Base-by-base conservation (phyloP, 2,113 vertebrate genomes). In the Channa maculata region DNA sequence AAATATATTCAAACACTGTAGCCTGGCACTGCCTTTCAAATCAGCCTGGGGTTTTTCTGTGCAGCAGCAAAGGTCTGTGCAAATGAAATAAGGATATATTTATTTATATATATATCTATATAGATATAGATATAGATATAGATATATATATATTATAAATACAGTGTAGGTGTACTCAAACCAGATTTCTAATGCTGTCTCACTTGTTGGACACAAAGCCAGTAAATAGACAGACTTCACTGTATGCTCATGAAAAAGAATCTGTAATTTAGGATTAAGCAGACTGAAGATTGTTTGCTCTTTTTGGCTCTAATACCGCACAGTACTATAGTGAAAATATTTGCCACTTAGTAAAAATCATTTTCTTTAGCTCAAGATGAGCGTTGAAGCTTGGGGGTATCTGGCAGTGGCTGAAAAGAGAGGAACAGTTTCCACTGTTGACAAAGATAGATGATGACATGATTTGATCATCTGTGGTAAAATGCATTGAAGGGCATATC, bases 381-480 rank as follows among this genome's bases (percentile, higher is more conserved):
- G 58, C 36, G 34, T 59, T 44, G 39, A 49, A 43, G 52, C 75
- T 49, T 3, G 49, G 5, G 63, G 64, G 54, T 63, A 46, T 58
- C 33, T 70, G 45, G 45, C 67, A 59, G 60, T 9, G 43, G 11
- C 12, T 55, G 48, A 6, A 34, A 41, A 50, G 46, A 69, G 54
- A 57, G 53, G 60, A 36, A 68, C 50, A 13, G 60, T 67, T 75
- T 67, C 68, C 37, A 9, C 77, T n/a, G 57, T 41, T 85, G 72
- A 79, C 65, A 80, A 5, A 75, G 52, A 90, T 79, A 75, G 66
- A 84, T 65, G 57, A 52, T 83, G 82, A 78, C 76, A 87, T 13
- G 12, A 64, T 65, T 15, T 33, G 61, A n/a, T 85, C 78, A 65
- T 81, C 61, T 66, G 13, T 57, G 72, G 60, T 41, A 4, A 77